Base-by-base conservation (phyloP, 1,140 invertebrate genomes). In the Medauroidea extradentata region DNA sequence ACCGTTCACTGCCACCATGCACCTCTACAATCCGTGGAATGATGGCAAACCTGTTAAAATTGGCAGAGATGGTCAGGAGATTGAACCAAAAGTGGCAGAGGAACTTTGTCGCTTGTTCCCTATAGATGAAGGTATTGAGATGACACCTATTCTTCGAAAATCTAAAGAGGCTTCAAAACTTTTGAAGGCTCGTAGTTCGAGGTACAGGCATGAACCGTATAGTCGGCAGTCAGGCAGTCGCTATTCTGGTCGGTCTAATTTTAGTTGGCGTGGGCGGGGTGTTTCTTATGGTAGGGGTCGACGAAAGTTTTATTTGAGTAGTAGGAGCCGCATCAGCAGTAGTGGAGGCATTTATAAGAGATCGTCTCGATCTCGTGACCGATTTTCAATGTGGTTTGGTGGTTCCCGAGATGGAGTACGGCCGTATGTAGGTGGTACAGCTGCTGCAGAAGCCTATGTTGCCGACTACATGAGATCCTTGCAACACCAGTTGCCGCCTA, bases 41-140 rank as follows among this genome's bases (percentile, higher is more conserved):
- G 94, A 98, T 74, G 93, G 94, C 29, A 98, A 98, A 77, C 94
- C 95, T 52, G 95, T 99, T 0, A 99, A 99, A 83, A 98, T 99
- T 71, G 96, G 95, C 14, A 83, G 96, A 66, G 96, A 99, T 83
- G 96, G 96, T 16, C 96, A 98, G 82, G 94, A 97, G 83, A 94
- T 98, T 61, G 95, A 98, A 71, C 94, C 94, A 13, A 85, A 90
- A 70, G 93, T 97, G 60, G 96, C 92, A 29, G 92, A 95, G 73
- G 91, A 96, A 74, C 78, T 99, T 27, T 98, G 96, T 73, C 85
- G 94, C 64, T 76, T 98, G 41, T 98, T 99, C 77, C 90, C 93
- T 3, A 85, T 93, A 75, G 96, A 99, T 76, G 89, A 95, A 66
- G 88, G 88, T 68, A 90, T 96, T 63, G 94, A 98, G 79, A 85